Base-by-base conservation (phyloP, 2,113 vertebrate species). In the Phylloscopus whistleri region DNA sequence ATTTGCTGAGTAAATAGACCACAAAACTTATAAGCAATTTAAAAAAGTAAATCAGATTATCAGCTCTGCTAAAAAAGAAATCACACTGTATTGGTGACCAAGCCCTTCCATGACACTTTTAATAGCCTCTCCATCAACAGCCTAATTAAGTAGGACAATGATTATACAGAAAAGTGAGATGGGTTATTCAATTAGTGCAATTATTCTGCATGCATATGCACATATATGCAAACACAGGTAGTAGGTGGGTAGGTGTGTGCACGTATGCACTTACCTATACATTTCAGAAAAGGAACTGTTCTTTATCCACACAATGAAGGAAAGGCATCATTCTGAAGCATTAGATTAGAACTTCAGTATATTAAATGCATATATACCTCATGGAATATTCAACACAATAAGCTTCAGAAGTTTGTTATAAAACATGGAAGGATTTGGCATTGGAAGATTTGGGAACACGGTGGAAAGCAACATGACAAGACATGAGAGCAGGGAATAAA, bases 321-420 rank as follows among this genome's bases (percentile, higher is more conserved):
- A 97, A 92, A 94, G 91, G 92, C 95, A 93, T 86, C 90, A 89
- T 90, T 95, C 95, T 95, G 91, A 96, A 92, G 94, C 93, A 94
- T 86, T 69, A 93, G 92, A 93, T 92, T 93, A 89, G 87, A 97
- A 95, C 94, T 93, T 83, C 78, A 88, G 88, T 94, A n/a, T 51
- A 86, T 93, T 95, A 94, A 93, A 89, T 74, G 24, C 68, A 90
- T 39, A 70, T 69, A 88, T 24, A 94, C 23, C 52, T 70, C 73
- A 75, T 12, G 64, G 79, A 93, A 76, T 84, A 94, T 31, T 84
- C 55, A 95, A 90, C 35, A 89, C 63, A 90, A 86, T 67, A 51
- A 95, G 73, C 72, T 90, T 63, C 64, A 87, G 66, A 89, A 92
- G 19, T 86, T 86, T 64, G 21, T 70, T 69, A 77, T 18, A 86